Evolutionary conservation across 2,888 invertebrate genomes (phyloP), one percentile per base, ranked within the genome.

Genomic region (Operophtera brumata): DNA sequence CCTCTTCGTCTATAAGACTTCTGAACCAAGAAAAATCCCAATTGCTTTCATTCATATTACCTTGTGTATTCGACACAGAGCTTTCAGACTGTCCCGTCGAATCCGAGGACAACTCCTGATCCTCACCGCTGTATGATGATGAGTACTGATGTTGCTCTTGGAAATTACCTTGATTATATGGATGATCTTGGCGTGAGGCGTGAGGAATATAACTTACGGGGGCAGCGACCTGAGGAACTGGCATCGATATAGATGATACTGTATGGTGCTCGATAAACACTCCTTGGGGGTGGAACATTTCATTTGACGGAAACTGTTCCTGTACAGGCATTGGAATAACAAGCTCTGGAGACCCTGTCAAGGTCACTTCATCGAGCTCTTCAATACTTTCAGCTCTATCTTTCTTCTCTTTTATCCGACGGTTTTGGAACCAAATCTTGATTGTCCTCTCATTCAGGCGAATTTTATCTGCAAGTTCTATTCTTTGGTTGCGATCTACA

Each of bases 341-440:
- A 14, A 69, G 52, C 28, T 79, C 80, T 0, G 75, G 66, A 2
- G 75, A 72, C 46, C 73, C 77, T 0, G 76, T 76, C 7, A 76
- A 80, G 25, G 69, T 77, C 0, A 75, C 68, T 32, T 80, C 82
- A 57, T 82, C 80, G 0, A 65, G 67, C 25, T 79, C 78, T 48
- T 82, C 81, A 0, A 71, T 49, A 53, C 65, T 66, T 48, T 84
- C 85, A 2, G 75, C 68, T 35, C 83, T 83, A 57, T 93, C 93
- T 69, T 94, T 94, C 73, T 94, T 94, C 68, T 86, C 90, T 61
- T 94, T 94, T 95, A 96, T 96, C 0, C 95, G 84, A 0, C 95
- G 88, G 73, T 96, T 96, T 71, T 96, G 96, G 75, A 96, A 96
- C 96, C 96, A 96, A 35, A 96, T 95, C 77, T 96, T 96, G 43